These are phyloP conservation scores for human DNA, from an alignment of 2,113 vertebrate genomes.

Conservation along the genomic window GRCh38 chrX:89114001-89114500, in stretches of 20 bases:
- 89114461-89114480: background rate
- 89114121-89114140: slow-evolving; percentile 26
- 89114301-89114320: slow-evolving; percentile 32
- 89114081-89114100: background rate
- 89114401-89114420: background rate
- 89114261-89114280: slow-evolving; percentile 43
- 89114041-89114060: background rate
- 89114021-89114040: background rate
- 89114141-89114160: background rate
- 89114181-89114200: slow-evolving; percentile 36
- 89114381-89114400: background rate
- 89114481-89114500: background rate
- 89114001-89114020: background rate
- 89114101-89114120: background rate
- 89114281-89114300: slow-evolving; percentile 11
- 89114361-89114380: slow-evolving; percentile 47
- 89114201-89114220: slow-evolving; percentile 59
- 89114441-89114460: background rate
- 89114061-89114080: background rate
- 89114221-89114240: slow-evolving; percentile 13
- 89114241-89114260: slow-evolving; percentile 56
- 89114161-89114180: slow-evolving; percentile 12
- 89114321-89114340: slow-evolving; percentile 32
- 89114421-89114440: background rate
- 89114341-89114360: slow-evolving; percentile 59